Percentiles rank a stretch among this genome's conserved stretches.
Evolutionary conservation across 2,113 vertebrate species (phyloP).

Genomic region (Sitta europaea): DNA sequence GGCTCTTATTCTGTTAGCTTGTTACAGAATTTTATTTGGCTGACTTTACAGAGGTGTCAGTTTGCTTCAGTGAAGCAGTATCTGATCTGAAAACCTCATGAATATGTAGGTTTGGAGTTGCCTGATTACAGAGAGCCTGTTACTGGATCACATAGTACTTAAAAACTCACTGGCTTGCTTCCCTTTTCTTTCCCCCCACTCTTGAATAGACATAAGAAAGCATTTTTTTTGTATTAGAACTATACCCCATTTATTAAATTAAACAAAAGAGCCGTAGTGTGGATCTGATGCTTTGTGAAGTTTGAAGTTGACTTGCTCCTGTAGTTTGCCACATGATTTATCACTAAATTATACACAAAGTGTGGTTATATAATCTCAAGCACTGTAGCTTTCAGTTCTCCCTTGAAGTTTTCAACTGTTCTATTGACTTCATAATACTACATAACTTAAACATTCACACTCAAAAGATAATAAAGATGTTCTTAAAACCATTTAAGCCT

Average conservation of each 20-base stretch:
- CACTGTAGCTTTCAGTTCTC: not conserved
- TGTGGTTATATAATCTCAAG: not conserved
- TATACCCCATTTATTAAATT: not conserved
- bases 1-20: not conserved
- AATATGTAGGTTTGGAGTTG: not conserved
- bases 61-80: not conserved
- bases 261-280: not conserved
- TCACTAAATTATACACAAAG: not conserved
- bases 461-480: not conserved
- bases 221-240: not conserved
- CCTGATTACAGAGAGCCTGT: not conserved
- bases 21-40: not conserved
- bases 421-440: not conserved
- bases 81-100: not conserved
- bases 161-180: not conserved
- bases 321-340: not conserved
- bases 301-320: not conserved
- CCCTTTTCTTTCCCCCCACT: fast-evolving
- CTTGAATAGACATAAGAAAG: not conserved
- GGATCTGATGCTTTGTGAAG: not conserved
- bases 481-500: not conserved
- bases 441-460: not conserved
- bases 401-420: not conserved
- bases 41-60: not conserved
- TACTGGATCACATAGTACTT: not conserved